Evolutionary conservation across 2,113 vertebrate genomes (phyloP).

Genomic region (Pteruthius melanotis): DNA sequence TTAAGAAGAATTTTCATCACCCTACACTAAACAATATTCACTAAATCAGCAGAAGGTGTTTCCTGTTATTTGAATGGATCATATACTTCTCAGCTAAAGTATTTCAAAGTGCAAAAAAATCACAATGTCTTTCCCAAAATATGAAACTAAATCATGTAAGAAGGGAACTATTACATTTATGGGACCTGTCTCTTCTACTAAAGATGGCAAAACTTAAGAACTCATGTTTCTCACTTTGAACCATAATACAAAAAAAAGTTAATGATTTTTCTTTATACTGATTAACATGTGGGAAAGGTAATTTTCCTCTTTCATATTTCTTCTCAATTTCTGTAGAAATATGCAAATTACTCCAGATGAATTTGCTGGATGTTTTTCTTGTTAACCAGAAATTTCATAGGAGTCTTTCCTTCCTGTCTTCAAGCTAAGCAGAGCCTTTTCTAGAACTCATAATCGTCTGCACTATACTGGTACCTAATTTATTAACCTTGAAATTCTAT

Average conservation of each 20-base stretch:
- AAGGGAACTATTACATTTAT: background rate
- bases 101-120: background rate
- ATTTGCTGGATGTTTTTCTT: background rate
- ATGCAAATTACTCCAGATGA: background rate
- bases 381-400: background rate
- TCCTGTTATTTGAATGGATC: background rate
- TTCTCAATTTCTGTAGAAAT: background rate
- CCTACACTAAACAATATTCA: background rate
- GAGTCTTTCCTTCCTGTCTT: background rate
- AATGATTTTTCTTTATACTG: background rate
- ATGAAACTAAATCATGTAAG: background rate
- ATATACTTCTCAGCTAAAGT: background rate
- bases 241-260: background rate
- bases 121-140: background rate
- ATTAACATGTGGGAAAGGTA: background rate
- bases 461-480: background rate
- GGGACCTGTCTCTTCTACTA: background rate
- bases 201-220: background rate
- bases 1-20: background rate
- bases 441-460: background rate
- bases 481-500: background rate
- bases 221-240: background rate
- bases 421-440: background rate
- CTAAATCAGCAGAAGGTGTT: background rate
- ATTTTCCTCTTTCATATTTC: background rate